phyloP scores from a whole-genome alignment of 2,113 vertebrate species.

The Microtus ochrogaster region DNA sequence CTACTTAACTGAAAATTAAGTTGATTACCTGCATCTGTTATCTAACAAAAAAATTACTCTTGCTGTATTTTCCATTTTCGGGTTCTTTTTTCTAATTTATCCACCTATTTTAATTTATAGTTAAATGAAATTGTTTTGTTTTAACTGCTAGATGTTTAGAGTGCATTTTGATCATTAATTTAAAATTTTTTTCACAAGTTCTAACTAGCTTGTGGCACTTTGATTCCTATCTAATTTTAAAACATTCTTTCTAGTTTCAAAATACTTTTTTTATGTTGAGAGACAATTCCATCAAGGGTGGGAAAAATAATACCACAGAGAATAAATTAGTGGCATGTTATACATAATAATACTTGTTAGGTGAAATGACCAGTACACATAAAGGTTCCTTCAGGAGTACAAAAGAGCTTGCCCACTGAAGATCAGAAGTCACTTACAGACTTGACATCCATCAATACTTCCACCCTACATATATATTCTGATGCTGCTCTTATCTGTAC shows the following conservation, averaged over 20 bases:
- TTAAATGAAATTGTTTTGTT: background rate
- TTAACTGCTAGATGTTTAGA: background rate
- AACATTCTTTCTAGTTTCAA: background rate
- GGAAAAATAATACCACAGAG: background rate
- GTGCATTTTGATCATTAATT: background rate
- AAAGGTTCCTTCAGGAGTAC: background rate
- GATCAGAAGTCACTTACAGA: background rate
- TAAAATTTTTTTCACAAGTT: background rate
- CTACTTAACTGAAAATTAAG: background rate
- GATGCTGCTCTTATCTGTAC: background rate
- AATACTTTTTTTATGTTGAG: background rate
- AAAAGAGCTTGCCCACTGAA: background rate
- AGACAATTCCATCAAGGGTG: background rate
- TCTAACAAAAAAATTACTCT: background rate
- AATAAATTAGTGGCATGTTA: background rate
- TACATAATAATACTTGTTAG: background rate
- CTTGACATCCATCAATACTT: background rate
- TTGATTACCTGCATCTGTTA: slow-evolving; percentile 10
- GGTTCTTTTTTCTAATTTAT: background rate
- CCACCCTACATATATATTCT: background rate
- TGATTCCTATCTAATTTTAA: background rate
- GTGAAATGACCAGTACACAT: background rate
- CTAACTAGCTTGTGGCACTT: background rate
- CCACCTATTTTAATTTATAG: background rate
- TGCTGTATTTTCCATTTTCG: background rate